Percentiles rank a stretch among this genome's conserved stretches.
Evolutionary conservation across 2,113 vertebrate genomes (phyloP).

Genomic region (Nerophis lumbriciformis): DNA sequence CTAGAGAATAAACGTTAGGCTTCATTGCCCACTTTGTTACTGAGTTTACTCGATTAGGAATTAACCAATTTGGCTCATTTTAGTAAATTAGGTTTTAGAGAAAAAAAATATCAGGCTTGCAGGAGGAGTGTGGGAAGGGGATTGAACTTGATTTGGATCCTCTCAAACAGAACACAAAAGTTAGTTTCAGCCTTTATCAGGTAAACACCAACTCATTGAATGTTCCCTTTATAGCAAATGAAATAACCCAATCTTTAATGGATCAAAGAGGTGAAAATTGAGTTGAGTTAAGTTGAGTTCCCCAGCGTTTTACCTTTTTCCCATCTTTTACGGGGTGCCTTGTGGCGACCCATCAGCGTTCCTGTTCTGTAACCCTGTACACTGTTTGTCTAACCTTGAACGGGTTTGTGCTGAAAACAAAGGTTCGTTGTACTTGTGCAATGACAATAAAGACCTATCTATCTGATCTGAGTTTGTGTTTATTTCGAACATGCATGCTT

Average conservation of each 20-base stretch:
- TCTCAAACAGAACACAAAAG: background rate
- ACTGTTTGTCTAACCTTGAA: no score
- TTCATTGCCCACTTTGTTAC: background rate
- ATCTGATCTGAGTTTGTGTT: no score
- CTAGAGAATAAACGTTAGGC: no score
- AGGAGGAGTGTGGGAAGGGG: background rate
- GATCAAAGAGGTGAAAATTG: conserved; percentile 12
- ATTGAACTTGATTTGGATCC: background rate
- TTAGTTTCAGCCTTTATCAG: conserved; percentile 10
- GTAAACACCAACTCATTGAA: conserved; percentile 22
- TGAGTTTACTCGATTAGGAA: conserved; percentile 1
- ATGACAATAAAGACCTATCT: no score
- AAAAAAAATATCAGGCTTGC: background rate
- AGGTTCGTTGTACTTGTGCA: no score
- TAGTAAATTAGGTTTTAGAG: background rate
- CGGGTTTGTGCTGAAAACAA: no score
- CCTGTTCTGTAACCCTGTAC: no score
- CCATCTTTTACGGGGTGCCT: no score
- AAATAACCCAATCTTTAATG: conserved; percentile 21
- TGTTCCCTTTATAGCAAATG: conserved; percentile 32
- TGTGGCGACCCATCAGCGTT: no score
- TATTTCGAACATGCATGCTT: no score
- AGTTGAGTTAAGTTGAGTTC: background rate
- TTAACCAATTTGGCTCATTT: background rate
- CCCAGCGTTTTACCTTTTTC: no score